Percentiles rank a stretch among this genome's conserved stretches.
Evolutionary conservation across 2,888 invertebrate genomes (phyloP).

Genomic region (Aspidiotus rigidus): DNA sequence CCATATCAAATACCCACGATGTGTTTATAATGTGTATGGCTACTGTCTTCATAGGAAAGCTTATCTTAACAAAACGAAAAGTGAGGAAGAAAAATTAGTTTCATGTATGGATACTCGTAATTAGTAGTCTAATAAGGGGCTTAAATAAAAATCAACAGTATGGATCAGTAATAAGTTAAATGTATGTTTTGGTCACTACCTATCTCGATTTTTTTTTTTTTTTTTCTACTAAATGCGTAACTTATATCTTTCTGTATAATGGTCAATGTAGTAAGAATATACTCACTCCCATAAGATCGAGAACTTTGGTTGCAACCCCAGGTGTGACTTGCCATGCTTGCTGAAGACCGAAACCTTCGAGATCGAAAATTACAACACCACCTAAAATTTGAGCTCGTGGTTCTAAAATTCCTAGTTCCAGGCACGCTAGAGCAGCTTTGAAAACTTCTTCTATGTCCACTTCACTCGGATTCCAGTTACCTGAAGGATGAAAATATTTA

Average conservation of each 20-base stretch:
- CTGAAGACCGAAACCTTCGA: constrained; percentile 48
- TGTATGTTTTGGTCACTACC: too few relatives aligned
- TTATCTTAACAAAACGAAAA: constrained; percentile 44
- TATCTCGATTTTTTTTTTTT: too few relatives aligned
- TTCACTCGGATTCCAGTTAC: constrained; percentile 64
- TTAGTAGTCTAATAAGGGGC: too few relatives aligned
- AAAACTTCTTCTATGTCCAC: constrained; percentile 60
- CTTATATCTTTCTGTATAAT: too few relatives aligned
- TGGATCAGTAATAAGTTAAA: too few relatives aligned
- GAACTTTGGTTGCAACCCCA: constrained; percentile 55
- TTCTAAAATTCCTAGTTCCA: constrained; percentile 67
- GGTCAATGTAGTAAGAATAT: background rate
- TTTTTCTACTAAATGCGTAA: too few relatives aligned
- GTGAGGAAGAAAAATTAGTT: too few relatives aligned
- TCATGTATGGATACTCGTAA: too few relatives aligned
- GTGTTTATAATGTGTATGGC: constrained; percentile 71
- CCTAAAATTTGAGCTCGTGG: constrained; percentile 66
- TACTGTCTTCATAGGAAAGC: constrained; percentile 62
- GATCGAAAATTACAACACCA: constrained; percentile 65
- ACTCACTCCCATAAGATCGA: constrained; percentile 61
- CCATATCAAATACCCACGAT: constrained; percentile 70
- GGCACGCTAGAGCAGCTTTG: constrained; percentile 45
- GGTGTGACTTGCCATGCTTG: constrained; percentile 61
- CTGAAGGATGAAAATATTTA: constrained; percentile 43
- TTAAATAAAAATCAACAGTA: too few relatives aligned